Conservation (phyloP, 1,140 invertebrate species). For the Drosophila dunni region DNA sequence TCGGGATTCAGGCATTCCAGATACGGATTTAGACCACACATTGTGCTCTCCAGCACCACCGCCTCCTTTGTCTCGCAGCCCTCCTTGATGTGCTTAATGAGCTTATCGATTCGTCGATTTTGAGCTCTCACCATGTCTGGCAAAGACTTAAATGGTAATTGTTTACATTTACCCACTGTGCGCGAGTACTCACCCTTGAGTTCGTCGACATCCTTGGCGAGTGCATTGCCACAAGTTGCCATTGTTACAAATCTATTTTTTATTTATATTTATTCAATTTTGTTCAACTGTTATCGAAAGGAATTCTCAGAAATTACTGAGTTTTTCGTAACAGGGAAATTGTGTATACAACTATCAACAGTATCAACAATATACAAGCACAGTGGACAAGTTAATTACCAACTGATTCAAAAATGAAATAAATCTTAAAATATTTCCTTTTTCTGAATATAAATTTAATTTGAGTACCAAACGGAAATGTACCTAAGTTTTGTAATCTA, state of each 20-base stretch:
- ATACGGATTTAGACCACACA: constrained; percentile 53
- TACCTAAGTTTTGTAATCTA: too few species aligned
- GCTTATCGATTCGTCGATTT: constrained; percentile 49
- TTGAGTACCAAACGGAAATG: too few species aligned
- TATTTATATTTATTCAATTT: neutral
- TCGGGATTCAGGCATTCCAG: constrained; percentile 57
- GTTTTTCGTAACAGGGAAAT: neutral
- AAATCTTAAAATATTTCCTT: too few species aligned
- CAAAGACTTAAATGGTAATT: neutral
- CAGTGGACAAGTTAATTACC: too few species aligned
- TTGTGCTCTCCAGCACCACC: neutral
- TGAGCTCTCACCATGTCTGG: constrained; percentile 56
- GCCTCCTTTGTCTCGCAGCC: constrained; percentile 26
- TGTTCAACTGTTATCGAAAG: neutral
- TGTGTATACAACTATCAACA: too few species aligned
- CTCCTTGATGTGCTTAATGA: constrained; percentile 50
- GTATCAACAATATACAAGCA: too few species aligned
- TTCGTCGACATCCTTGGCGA: constrained; percentile 44
- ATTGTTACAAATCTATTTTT: neutral
- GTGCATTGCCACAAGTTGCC: neutral
- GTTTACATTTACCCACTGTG: neutral
- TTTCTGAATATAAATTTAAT: too few species aligned
- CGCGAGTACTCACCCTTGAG: constrained; percentile 50
- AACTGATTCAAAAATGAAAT: too few species aligned
- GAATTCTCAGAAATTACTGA: neutral